These are phyloP conservation scores for Ciconia maguari DNA, from an alignment of 2,113 vertebrate species.

Conservation along the genomic window DNA sequence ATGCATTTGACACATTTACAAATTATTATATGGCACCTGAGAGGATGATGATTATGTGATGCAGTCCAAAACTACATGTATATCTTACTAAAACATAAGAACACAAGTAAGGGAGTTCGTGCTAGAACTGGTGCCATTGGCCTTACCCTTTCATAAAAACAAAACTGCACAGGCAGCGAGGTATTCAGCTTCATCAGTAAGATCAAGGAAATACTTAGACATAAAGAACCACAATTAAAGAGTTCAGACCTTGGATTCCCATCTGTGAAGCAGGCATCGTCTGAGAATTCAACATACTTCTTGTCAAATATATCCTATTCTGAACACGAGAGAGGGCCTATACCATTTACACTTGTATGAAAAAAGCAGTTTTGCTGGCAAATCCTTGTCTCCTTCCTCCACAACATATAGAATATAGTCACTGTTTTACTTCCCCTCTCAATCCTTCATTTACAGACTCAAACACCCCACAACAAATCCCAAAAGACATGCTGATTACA, in stretches of 20 bases:
- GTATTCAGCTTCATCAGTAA: background rate
- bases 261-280: background rate
- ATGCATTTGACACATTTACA: background rate
- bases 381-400: background rate
- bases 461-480: background rate
- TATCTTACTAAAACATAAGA: slow-evolving; percentile 55
- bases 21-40: background rate
- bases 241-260: background rate
- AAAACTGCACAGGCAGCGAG: background rate
- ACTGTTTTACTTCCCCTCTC: background rate
- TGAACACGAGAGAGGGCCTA: background rate
- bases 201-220: background rate
- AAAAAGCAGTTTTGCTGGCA: background rate
- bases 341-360: background rate
- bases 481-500: background rate
- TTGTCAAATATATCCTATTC: background rate
- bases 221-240: background rate
- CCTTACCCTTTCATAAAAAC: background rate
- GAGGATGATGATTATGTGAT: background rate
- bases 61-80: background rate
- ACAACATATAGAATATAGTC: background rate
- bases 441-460: slow-evolving; percentile 17
- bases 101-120: background rate
- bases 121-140: background rate
- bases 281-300: background rate